Evolutionary conservation across 1,140 invertebrate species (phyloP), one percentile per base, ranked within the genome.

Genomic region (Neodiprion virginianus): DNA sequence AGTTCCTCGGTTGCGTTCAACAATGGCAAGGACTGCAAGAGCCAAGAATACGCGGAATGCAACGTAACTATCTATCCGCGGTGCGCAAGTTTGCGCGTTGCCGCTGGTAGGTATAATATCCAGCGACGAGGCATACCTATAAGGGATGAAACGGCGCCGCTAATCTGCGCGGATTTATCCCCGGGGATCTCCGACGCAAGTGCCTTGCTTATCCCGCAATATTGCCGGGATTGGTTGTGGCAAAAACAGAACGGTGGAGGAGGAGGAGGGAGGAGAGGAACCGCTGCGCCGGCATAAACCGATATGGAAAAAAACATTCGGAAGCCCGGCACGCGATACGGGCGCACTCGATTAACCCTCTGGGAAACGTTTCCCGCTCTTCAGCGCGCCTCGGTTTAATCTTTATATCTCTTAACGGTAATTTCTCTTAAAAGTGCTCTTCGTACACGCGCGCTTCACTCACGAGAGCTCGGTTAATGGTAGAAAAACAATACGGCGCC

Each of bases 91-190:
- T 40, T 40, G 28, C 28, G 28, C 28, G 28, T 40, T 40, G 28
- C 28, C 28, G 28, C 5, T 4, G 28, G 28, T 40, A 40, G 28
- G 28, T 40, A 40, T 40, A 17, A 17, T 61, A 61, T 61, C n/a
- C 17, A 21, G 17, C 17, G 8, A 8, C 53, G 53, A 14, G 53
- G 53, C 28, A 40, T 40, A 40, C 28, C 11, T 61, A 2, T 53
- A 53, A 61, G 53, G 11, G 53, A 17, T 61, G n/a, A 61, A 61
- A 61, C n/a, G 53, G 53, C n/a, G n/a, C 53, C n/a, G n/a, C 53
- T 61, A 61, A 61, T 61, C 53, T 61, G 53, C 28, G 28, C n/a
- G n/a, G 53, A 61, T 61, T 61, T 61, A 61, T 61, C 53, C 53
- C 53, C 4, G 53, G 53, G 53, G 53, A 61, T 61, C n/a, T 2